A percentile compares a stretch with the other conserved stretches of the same genome.
Conservation (phyloP, 2,888 invertebrate species). For the Acanthosoma haemorrhoidale region DNA sequence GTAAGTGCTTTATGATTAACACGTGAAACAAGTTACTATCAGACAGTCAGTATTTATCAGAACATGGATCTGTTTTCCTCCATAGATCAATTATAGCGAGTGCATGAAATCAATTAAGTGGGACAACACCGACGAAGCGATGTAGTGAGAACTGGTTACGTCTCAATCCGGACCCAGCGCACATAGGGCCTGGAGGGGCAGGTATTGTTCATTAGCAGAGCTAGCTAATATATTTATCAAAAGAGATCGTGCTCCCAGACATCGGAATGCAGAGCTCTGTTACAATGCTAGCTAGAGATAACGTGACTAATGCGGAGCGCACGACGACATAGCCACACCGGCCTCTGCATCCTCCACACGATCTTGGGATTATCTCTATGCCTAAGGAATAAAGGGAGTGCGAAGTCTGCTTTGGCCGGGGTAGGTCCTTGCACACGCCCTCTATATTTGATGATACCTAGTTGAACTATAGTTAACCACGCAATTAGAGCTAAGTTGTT, state of each 20-base stretch:
- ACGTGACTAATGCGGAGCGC: conserved; percentile 22
- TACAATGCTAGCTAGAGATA: not conserved
- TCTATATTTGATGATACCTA: no score
- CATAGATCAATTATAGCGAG: no score
- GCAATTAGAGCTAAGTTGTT: no score
- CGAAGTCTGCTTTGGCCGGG: not conserved
- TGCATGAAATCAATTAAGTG: no score
- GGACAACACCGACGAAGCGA: no score
- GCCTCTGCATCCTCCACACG: conserved; percentile 7
- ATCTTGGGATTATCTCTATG: not conserved
- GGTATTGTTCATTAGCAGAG: conserved; percentile 12
- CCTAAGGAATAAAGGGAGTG: not conserved
- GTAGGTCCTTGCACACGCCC: not conserved
- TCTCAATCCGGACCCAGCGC: not conserved
- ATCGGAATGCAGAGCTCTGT: not conserved
- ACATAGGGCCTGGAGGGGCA: conserved; percentile 5
- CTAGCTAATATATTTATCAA: conserved; percentile 12
- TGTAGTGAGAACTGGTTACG: no score
- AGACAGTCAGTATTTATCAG: no score
- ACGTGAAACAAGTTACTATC: no score
- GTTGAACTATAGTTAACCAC: no score
- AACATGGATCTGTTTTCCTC: no score
- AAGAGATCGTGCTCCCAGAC: not conserved
- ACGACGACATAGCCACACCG: no score
- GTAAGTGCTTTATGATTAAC: no score